Conservation (phyloP, 2,888 invertebrate species). For the Diaphora mendica region DNA sequence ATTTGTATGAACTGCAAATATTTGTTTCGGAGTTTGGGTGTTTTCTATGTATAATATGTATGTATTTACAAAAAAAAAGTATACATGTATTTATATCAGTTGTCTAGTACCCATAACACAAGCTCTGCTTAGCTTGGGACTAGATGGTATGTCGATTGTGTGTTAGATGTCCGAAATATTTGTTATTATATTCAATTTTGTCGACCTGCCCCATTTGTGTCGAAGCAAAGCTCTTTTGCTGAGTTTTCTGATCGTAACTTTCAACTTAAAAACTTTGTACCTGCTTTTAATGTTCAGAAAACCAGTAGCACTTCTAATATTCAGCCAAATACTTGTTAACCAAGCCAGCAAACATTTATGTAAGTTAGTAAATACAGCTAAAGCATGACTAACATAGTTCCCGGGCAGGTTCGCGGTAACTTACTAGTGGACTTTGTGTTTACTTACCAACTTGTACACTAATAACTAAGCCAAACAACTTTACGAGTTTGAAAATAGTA, state of each 20-base stretch:
- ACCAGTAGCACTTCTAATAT: background rate
- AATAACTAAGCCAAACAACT: conserved; percentile 21
- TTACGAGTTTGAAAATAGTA: conserved; percentile 30
- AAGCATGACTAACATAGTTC: conserved; percentile 5
- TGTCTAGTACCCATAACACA: no score
- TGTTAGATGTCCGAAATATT: no score
- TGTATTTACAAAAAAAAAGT: no score
- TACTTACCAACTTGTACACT: conserved; percentile 15
- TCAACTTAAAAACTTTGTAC: background rate
- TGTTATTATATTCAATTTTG: no score
- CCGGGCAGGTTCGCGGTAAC: conserved; percentile 2
- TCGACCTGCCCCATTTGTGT: no score
- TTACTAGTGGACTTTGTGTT: conserved; percentile 8
- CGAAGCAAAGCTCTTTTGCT: no score
- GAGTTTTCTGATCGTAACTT: background rate
- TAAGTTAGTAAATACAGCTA: background rate
- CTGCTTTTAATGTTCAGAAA: background rate
- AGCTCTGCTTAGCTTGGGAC: no score
- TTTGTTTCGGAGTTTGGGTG: no score
- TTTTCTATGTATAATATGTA: no score
- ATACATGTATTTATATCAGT: no score
- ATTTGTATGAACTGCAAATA: no score
- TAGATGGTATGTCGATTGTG: no score
- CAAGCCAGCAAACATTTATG: background rate
- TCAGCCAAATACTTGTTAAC: background rate